Base-by-base conservation (phyloP, 2,113 vertebrate species). In the Maccullochella peelii region DNA sequence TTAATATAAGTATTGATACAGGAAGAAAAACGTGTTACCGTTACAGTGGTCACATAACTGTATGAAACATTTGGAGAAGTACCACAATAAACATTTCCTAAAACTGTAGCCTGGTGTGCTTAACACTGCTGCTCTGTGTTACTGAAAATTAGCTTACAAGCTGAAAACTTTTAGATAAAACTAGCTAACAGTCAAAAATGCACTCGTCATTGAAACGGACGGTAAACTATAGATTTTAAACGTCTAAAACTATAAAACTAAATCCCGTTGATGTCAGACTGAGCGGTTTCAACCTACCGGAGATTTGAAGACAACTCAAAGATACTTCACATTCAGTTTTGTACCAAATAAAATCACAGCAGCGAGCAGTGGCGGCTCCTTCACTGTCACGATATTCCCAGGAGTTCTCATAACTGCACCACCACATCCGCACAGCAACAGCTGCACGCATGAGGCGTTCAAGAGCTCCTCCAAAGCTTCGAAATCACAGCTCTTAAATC, bases 371-470 rank as follows among this genome's bases (percentile, higher is more conserved):
- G 12, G 6, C 3, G 23, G 10, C 36, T 68, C 33, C 67, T 72
- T 83, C 68, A 25, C 5, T 12, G 78, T 27, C 77, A 12, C 6
- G 0, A 70, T 38, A 57, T 4, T 79, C 65, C 63, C 77, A 47
- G 72, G 85, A 73, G 54, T 30, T 76, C 72, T 23, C 0, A 23
- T 33, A 69, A 84, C 65, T 33, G 40, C 16, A 11, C 25, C 65
- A 69, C 73, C 65, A 69, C 73, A 67, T 65, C 85, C 69, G 50
- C 66, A 40, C 23, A 30, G 52, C 49, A 79, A 79, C 88, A 73
- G 59, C 91, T 89, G 86, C 72, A 86, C 30, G 0, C 27, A 3
- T 0, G 89, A 23, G 6, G 85, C 85, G 57, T 92, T 92, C 81
- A 85, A 0, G 62, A 3, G 30, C 81, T 1, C 9, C 52, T 0